Percentiles rank a stretch among this genome's conserved stretches.
Evolutionary conservation across 2,888 invertebrate genomes (phyloP).

Genomic region (Meteorus cinctellus): DNA sequence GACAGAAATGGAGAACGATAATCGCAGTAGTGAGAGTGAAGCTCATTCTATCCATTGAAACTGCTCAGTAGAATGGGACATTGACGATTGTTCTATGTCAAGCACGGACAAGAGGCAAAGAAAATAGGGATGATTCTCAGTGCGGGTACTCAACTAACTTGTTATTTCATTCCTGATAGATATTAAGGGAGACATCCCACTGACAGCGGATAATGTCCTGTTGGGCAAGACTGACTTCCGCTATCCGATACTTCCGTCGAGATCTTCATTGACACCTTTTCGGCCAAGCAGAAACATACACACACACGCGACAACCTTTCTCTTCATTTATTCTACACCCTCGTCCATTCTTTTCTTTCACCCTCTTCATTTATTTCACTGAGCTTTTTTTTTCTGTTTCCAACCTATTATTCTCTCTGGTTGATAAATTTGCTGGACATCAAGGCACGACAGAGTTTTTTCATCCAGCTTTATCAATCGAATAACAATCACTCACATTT

Average conservation of each 20-base stretch:
- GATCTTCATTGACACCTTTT: slow-evolving; percentile 33
- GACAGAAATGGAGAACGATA: slow-evolving; percentile 32
- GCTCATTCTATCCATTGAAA: not conserved
- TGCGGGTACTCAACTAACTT: slow-evolving; percentile 19
- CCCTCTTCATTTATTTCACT: slow-evolving; percentile 12
- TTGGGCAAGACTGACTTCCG: slow-evolving; percentile 35
- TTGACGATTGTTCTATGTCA: slow-evolving; percentile 26
- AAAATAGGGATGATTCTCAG: slow-evolving; percentile 30
- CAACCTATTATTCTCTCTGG: not conserved
- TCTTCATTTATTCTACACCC: slow-evolving; percentile 18
- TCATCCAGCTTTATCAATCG: not conserved
- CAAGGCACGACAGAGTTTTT: not conserved
- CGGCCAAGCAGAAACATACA: not conserved
- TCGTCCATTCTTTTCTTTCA: slow-evolving; percentile 9
- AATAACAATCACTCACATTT: not conserved
- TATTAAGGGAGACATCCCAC: slow-evolving; percentile 33
- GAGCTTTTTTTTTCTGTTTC: not conserved
- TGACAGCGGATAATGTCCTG: slow-evolving; percentile 23
- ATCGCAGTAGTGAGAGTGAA: slow-evolving; percentile 22
- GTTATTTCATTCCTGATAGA: slow-evolving; percentile 42
- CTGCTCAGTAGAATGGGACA: not conserved
- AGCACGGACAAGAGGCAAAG: slow-evolving; percentile 31
- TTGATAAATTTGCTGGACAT: slow-evolving; percentile 4
- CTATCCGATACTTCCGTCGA: slow-evolving; percentile 10
- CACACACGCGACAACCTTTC: not conserved